Evolutionary conservation across 2,797 vertebrate genomes (phyloP), one percentile per base, ranked within the genome.

Genomic region (Dryobates pubescens): DNA sequence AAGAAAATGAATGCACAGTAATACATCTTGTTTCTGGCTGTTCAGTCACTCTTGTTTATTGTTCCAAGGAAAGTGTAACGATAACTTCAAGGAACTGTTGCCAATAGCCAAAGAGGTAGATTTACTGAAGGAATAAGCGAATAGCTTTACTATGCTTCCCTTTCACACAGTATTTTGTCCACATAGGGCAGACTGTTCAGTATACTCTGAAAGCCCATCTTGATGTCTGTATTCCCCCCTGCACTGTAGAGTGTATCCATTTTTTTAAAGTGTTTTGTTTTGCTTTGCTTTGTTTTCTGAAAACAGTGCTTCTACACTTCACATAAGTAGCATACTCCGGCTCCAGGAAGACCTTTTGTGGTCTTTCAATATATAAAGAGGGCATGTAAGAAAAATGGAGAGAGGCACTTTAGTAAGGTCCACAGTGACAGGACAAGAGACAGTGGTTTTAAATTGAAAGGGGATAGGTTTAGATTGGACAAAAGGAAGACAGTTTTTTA

Each of bases 401-500:
- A 67, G 9, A 11, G 22, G 20, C 2, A 56, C 79, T 23, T 63
- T 17, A 57, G 10, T 16, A 23, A 64, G n/a, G 12, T 22, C 58
- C 26, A 13, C 3, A 49, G 43, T 9, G n/a, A 57, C 34, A 81
- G 32, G 9, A 73, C 32, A 70, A 41, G 34, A 47, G 51, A n/a
- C 26, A n/a, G 47, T 0, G 0, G 10, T 20, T 70, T 73, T 47
- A 71, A 63, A 64, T 2, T 38, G 34, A 38, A 53, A 38, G 19
- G 43, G 7, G 1, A n/a, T 19, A 32, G 6, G 6, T 19, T 56
- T 47, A 51, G 36, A 47, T 3, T 14, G 5, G 18, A 18, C 9
- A 8, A 8, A 4, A 8, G 10, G 22, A 74, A 68, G 16, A 3
- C 16, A 11, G 2, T 7, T 3, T 7, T 51, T 6, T 7, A 1